Conservation (phyloP, 2,797 vertebrate species). For the Novumbra hubbsi region DNA sequence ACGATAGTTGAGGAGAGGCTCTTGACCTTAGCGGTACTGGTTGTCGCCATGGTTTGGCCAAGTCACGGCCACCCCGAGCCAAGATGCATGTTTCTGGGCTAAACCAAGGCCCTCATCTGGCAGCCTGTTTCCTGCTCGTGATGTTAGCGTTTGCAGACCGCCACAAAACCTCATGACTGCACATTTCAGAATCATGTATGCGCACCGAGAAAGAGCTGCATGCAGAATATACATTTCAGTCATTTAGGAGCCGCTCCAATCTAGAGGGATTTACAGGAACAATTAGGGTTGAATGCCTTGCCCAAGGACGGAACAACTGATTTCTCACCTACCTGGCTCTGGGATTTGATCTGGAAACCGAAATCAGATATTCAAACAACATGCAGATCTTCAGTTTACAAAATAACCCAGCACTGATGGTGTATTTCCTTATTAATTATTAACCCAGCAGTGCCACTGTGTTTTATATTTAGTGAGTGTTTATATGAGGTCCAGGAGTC, state of each 20-base stretch:
- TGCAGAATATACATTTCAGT: no score
- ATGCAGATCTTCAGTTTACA: neutral
- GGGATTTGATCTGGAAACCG: no score
- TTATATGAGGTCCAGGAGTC: neutral
- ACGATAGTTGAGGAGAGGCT: conserved; percentile 1
- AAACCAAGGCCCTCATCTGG: neutral
- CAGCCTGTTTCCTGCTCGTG: neutral
- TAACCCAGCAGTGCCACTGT: neutral
- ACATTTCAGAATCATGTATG: neutral
- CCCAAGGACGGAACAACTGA: no score
- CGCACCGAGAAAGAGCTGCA: neutral
- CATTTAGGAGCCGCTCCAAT: no score
- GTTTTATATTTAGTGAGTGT: neutral
- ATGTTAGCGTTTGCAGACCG: neutral
- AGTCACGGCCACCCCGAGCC: neutral
- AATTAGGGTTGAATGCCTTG: no score
- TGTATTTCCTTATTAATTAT: neutral
- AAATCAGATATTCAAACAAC: no score
- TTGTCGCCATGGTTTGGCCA: neutral
- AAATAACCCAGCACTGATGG: neutral
- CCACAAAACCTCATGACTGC: neutral
- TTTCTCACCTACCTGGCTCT: no score
- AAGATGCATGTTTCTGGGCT: neutral
- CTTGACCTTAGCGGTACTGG: neutral
- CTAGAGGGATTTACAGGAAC: no score